Conservation (phyloP, 2,797 vertebrate genomes). For the Aratinga solstitialis region DNA sequence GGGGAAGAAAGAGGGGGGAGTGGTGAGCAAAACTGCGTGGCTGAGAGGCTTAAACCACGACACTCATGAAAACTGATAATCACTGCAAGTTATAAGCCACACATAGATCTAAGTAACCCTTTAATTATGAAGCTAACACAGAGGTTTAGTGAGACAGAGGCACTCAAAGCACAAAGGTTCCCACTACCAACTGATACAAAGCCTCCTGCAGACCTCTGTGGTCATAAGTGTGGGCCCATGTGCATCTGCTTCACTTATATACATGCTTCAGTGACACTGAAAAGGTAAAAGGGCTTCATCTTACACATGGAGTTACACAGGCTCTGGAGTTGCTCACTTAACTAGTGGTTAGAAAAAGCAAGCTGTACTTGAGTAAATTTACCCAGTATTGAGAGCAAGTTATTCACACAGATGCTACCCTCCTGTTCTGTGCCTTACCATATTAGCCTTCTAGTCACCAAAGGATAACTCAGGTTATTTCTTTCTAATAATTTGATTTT, state of each 20-base stretch:
- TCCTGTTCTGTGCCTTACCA: background rate
- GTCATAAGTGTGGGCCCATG: background rate
- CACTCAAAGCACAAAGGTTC: rapidly evolving
- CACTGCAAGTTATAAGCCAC: background rate
- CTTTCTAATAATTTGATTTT: background rate
- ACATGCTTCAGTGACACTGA: background rate
- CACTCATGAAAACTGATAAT: background rate
- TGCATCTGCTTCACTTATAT: background rate
- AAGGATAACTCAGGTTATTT: background rate
- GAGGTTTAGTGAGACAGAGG: background rate
- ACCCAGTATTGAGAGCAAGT: background rate
- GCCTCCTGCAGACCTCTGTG: rapidly evolving
- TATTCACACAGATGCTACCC: background rate
- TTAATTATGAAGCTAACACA: background rate
- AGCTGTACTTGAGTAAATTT: background rate
- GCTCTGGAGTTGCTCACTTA: background rate
- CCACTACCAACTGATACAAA: background rate
- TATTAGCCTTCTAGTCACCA: background rate
- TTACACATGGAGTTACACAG: background rate
- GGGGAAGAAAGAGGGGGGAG: too few relatives aligned
- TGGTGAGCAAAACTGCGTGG: too few relatives aligned
- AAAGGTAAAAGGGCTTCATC: background rate
- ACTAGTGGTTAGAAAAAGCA: background rate
- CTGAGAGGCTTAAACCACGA: too few relatives aligned
- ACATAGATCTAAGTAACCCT: rapidly evolving